A percentile compares a stretch with the other conserved stretches of the same genome.
Evolutionary conservation across 2,888 invertebrate species (phyloP).

Genomic region (Volucella zonaria): DNA sequence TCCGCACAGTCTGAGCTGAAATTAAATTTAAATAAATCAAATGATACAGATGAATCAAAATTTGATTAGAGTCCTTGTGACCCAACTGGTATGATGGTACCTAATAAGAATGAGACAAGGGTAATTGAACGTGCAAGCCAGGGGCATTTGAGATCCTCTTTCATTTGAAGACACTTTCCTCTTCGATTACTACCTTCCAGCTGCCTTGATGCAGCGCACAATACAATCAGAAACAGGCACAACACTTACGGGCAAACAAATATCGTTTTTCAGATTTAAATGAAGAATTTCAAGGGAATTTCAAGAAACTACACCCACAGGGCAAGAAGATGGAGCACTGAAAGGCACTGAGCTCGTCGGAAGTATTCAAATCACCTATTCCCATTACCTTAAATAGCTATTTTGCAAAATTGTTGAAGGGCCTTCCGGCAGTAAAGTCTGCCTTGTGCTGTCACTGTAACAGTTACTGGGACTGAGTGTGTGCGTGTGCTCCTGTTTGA

Average conservation of each 20-base stretch:
- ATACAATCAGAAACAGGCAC: constrained; percentile 24
- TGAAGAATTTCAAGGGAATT: constrained; percentile 26
- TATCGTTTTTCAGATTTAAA: constrained; percentile 28
- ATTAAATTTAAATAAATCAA: constrained; percentile 61
- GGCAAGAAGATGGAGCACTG: constrained; percentile 9
- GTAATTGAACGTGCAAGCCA: constrained; percentile 13
- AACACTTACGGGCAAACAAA: constrained; percentile 29
- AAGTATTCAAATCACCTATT: constrained; percentile 53
- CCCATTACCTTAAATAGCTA: constrained; percentile 48
- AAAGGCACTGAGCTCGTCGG: background rate
- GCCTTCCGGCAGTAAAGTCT: constrained; percentile 24
- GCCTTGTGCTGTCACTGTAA: background rate
- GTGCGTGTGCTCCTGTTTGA: too few relatives aligned
- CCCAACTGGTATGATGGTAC: background rate
- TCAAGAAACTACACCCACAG: constrained; percentile 9
- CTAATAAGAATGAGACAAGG: constrained; percentile 9
- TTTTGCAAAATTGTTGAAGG: constrained; percentile 51
- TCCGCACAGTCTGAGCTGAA: constrained; percentile 16
- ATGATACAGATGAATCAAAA: constrained; percentile 60
- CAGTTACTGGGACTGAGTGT: too few relatives aligned
- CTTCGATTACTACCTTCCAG: background rate
- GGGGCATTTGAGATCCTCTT: background rate
- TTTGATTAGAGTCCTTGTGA: constrained; percentile 47
- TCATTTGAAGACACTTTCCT: background rate
- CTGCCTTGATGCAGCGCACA: background rate